Evolutionary conservation across 2,113 vertebrate genomes (phyloP).

Genomic region (Leuciscus idus): DNA sequence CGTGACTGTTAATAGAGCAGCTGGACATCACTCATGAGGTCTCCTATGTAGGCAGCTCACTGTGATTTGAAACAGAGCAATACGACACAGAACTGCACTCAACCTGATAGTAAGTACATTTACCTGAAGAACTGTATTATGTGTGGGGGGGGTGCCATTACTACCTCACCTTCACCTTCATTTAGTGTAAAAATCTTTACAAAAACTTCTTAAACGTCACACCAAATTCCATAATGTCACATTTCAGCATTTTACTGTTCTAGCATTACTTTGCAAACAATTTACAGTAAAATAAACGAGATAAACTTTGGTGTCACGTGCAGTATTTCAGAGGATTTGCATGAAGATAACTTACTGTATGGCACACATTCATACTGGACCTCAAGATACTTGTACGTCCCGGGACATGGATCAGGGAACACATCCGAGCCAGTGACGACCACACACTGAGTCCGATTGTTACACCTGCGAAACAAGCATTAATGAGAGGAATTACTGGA

Average conservation of each 20-base stretch:
- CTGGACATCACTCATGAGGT: not conserved
- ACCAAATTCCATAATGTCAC: not conserved
- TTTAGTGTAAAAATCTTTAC: too few species aligned
- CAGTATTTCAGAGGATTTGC: not conserved
- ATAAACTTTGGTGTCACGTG: not conserved
- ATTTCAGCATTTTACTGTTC: not conserved
- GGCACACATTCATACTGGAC: constrained; percentile 99
- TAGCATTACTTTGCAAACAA: not conserved
- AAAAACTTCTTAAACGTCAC: not conserved
- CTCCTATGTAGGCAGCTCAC: not conserved
- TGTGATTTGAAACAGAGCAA: not conserved
- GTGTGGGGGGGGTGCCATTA: not conserved
- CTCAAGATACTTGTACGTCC: constrained; percentile 99
- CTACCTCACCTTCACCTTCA: not conserved
- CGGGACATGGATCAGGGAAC: constrained; percentile 98
- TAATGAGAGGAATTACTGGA: not conserved
- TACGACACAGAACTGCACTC: not conserved
- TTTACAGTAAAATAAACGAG: not conserved
- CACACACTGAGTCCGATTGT: constrained; percentile 98
- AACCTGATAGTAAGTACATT: not conserved
- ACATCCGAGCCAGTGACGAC: constrained; percentile 98
- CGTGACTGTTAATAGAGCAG: not conserved
- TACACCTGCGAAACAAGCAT: constrained; percentile 88
- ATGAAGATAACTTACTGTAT: constrained; percentile 94
- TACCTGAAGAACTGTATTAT: not conserved